A percentile compares a stretch with the other conserved stretches of the same genome.
These are phyloP conservation scores for Limnephilus auricula DNA, from an alignment of 2,888 invertebrate species.

Conservation along the genomic window DNA sequence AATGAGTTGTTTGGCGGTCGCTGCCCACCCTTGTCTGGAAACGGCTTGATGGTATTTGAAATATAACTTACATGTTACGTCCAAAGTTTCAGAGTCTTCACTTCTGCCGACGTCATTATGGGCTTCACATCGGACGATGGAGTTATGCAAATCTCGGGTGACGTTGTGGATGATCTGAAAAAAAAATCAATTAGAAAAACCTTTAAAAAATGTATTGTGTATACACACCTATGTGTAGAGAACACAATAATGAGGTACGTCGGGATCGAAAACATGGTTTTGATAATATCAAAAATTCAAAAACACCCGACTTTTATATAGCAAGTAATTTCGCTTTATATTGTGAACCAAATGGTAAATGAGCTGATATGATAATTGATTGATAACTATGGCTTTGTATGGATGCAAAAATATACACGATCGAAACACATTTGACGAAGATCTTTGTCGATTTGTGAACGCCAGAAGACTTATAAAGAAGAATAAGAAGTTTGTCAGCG, in stretches of 20 bases:
- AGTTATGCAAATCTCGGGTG: conserved; percentile 90
- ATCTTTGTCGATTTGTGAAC: not conserved
- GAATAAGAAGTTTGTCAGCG: not conserved
- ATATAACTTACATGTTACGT: conserved; percentile 90
- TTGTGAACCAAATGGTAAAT: not conserved
- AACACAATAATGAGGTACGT: too few relatives aligned
- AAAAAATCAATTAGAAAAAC: conserved; percentile 23
- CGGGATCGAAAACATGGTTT: too few relatives aligned
- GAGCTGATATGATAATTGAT: not conserved
- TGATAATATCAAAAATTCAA: too few relatives aligned
- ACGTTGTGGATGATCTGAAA: conserved; percentile 86
- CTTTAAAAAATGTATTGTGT: too few relatives aligned
- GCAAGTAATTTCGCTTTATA: too few relatives aligned
- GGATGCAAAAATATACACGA: not conserved
- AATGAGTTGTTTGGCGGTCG: too few relatives aligned
- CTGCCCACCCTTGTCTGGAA: too few relatives aligned
- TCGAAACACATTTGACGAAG: not conserved
- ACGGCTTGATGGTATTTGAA: not conserved
- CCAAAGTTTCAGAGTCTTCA: conserved; percentile 90
- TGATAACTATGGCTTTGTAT: not conserved
- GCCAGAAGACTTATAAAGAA: not conserved
- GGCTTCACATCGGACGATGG: conserved; percentile 93
- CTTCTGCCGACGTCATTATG: conserved; percentile 94
- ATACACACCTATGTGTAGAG: too few relatives aligned
- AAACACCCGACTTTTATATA: too few relatives aligned